A percentile compares a stretch with the other conserved stretches of the same genome.
Conservation (phyloP, 2,888 invertebrate genomes). For the Scaptomyza tumidula region DNA sequence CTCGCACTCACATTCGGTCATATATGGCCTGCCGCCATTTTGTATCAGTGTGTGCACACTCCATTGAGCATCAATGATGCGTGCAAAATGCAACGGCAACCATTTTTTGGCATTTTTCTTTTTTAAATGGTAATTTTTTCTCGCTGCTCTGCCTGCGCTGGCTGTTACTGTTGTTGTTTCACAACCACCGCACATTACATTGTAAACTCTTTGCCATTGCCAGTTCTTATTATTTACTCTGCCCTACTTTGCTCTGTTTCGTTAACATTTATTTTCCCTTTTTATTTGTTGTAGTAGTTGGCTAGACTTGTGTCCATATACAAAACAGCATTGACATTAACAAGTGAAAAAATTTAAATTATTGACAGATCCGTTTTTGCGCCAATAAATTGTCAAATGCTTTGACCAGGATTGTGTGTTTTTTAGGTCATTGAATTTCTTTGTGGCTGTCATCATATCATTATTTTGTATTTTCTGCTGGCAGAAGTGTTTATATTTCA, state of each 20-base stretch:
- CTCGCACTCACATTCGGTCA: constrained; percentile 6
- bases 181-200: constrained; percentile 57
- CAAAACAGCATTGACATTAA: constrained; percentile 66
- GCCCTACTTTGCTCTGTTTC: constrained; percentile 4
- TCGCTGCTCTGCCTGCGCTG: constrained; percentile 16
- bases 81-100: constrained; percentile 82
- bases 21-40: constrained; percentile 60
- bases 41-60: constrained; percentile 82
- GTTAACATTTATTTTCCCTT: constrained; percentile 20
- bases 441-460: not conserved
- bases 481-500: no score
- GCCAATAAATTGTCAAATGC: constrained; percentile 3
- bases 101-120: constrained; percentile 59
- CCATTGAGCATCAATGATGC: constrained; percentile 83
- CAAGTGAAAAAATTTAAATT: constrained; percentile 72
- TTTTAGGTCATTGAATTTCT: no score
- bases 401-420: constrained; percentile 18
- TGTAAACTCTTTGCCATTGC: constrained; percentile 46
- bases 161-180: constrained; percentile 41
- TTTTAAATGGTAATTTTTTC: constrained; percentile 62
- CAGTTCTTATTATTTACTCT: not conserved
- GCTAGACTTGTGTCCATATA: constrained; percentile 51
- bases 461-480: not conserved
- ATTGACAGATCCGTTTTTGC: constrained; percentile 59
- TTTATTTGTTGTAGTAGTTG: constrained; percentile 30